These are phyloP conservation scores for Sebastes wilsoni DNA, from an alignment of 2,797 vertebrate genomes.

Conservation along the genomic window DNA sequence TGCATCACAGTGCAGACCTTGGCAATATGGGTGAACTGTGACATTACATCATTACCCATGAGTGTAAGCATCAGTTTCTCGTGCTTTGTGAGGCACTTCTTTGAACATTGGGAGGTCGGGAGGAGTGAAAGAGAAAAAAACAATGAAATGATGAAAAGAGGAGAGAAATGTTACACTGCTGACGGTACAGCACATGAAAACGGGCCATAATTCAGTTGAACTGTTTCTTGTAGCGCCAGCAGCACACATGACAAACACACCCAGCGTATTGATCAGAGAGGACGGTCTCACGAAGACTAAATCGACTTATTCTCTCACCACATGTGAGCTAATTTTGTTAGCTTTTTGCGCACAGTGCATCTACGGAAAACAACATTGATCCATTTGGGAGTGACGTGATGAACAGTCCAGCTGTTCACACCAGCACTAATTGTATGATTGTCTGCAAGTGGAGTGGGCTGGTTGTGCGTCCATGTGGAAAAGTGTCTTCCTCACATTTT, in stretches of 20 bases:
- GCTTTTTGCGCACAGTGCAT: not conserved
- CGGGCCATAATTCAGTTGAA: slow-evolving; percentile 10
- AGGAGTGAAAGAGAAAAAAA: slow-evolving; percentile 8
- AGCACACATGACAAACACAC: slow-evolving; percentile 7
- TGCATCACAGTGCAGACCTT: not conserved
- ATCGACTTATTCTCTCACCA: not conserved
- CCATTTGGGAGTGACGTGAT: not conserved
- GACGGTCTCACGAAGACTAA: not conserved
- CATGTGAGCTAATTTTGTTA: not conserved
- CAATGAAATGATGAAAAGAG: slow-evolving; percentile 11
- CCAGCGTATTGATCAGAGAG: not conserved
- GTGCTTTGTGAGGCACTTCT: slow-evolving; percentile 32
- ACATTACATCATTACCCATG: slow-evolving; percentile 53
- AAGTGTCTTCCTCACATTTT: slow-evolving; percentile 8
- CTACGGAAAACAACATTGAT: not conserved
- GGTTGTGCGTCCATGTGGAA: not conserved
- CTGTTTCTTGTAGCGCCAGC: slow-evolving; percentile 3
- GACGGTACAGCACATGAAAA: not conserved
- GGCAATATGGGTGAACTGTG: slow-evolving; percentile 14
- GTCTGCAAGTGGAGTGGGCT: not conserved
- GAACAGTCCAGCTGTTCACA: not conserved
- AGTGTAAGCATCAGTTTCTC: slow-evolving; percentile 32
- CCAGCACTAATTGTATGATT: not conserved
- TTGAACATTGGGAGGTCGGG: slow-evolving; percentile 27
- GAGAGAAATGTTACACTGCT: slow-evolving; percentile 12